A percentile compares a stretch with the other conserved stretches of the same genome.
These are phyloP conservation scores for Andrena dorsata DNA, from an alignment of 2,888 invertebrate species.

Conservation along the genomic window DNA sequence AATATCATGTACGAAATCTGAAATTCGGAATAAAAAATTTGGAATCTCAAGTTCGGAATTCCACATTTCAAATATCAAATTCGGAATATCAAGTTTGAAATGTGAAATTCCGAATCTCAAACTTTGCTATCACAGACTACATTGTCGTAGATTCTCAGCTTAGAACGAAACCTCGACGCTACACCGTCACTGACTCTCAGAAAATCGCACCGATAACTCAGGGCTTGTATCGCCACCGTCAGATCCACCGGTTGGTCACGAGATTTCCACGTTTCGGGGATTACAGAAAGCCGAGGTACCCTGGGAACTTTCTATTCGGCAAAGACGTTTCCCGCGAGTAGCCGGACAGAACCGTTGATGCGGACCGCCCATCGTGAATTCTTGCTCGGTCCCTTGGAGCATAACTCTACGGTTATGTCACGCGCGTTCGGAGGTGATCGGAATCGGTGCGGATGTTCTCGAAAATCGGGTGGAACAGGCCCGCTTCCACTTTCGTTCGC, in stretches of 20 bases:
- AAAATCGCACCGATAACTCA: no score
- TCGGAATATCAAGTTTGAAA: no score
- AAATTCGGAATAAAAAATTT: no score
- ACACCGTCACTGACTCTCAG: no score
- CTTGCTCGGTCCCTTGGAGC: constrained; percentile 28
- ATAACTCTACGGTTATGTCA: constrained; percentile 59
- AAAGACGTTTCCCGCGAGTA: constrained; percentile 29
- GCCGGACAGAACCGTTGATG: constrained; percentile 26
- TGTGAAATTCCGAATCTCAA: no score
- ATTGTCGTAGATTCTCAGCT: no score
- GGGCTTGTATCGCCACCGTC: no score
- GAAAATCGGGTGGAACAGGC: constrained; percentile 18
- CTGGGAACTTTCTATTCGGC: constrained; percentile 51
- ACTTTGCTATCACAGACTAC: no score
- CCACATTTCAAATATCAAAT: no score
- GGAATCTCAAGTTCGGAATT: no score
- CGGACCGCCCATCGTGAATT: constrained; percentile 60
- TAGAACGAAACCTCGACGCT: no score
- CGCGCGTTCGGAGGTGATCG: constrained; percentile 37
- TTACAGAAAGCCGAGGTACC: not conserved
- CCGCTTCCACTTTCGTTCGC: constrained; percentile 59
- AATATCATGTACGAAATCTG: no score
- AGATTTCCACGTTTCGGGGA: constrained; percentile 21
- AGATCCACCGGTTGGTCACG: not conserved
- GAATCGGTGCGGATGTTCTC: constrained; percentile 49